Evolutionary conservation across 2,888 invertebrate species (phyloP).

Genomic region (Campoplex nolae): DNA sequence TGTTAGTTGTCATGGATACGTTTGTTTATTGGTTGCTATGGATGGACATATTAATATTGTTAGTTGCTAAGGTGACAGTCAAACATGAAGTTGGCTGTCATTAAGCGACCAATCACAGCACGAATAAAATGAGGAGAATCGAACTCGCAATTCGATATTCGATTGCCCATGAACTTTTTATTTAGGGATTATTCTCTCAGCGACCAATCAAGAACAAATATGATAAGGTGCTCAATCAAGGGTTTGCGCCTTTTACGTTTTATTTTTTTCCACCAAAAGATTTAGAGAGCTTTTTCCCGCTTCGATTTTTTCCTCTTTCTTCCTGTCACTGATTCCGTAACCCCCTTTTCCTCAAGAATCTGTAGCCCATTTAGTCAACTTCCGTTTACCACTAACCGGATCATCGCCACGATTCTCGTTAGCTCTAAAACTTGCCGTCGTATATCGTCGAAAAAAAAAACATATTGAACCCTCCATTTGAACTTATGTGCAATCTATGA

Average conservation of each 20-base stretch:
- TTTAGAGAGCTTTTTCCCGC: background rate
- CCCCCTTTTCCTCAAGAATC: background rate
- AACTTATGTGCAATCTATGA: constrained; percentile 2
- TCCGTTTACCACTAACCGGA: constrained; percentile 14
- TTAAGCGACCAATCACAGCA: too few relatives aligned
- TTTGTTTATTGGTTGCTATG: too few relatives aligned
- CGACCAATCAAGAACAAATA: constrained; percentile 47
- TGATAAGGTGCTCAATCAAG: constrained; percentile 37
- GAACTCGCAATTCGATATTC: too few relatives aligned
- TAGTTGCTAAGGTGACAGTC: too few relatives aligned
- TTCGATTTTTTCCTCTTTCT: background rate
- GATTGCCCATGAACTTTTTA: too few relatives aligned
- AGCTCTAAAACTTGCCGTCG: constrained; percentile 46
- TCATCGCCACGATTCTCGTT: constrained; percentile 56
- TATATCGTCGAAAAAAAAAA: constrained; percentile 39
- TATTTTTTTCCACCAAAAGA: background rate
- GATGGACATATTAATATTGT: too few relatives aligned
- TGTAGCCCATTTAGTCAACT: constrained; percentile 26
- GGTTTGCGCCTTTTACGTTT: background rate
- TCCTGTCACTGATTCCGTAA: background rate
- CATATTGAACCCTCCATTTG: constrained; percentile 5
- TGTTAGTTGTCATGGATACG: too few relatives aligned
- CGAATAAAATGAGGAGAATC: too few relatives aligned
- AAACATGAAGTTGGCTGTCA: too few relatives aligned
- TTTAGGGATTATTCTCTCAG: background rate